These are phyloP conservation scores for Poecile atricapillus DNA, from an alignment of 2,113 vertebrate genomes.

Conservation along the genomic window DNA sequence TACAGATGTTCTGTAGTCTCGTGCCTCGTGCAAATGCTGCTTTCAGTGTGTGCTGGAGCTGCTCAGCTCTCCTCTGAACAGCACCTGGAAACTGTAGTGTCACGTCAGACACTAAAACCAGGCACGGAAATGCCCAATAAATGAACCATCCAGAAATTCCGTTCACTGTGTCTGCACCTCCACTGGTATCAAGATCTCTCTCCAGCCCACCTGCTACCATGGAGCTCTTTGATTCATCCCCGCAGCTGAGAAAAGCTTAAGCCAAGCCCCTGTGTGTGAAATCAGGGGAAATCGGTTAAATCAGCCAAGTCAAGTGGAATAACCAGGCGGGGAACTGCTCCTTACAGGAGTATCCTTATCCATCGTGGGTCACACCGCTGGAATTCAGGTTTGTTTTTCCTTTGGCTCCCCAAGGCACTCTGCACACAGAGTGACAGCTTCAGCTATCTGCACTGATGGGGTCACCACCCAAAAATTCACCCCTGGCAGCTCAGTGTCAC, in stretches of 20 bases:
- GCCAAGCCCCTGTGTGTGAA: neutral
- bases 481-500: neutral
- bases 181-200: neutral
- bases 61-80: neutral
- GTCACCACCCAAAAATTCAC: neutral
- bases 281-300: neutral
- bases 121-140: neutral
- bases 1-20: neutral
- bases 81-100: neutral
- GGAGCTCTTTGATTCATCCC: neutral
- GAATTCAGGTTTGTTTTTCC: neutral
- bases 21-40: neutral
- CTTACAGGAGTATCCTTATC: neutral
- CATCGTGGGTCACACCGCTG: rapidly evolving
- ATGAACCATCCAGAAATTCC: neutral
- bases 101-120: neutral
- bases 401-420: neutral
- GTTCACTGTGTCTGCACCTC: neutral
- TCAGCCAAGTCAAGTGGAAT: neutral
- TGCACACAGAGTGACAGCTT: neutral
- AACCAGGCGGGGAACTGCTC: neutral
- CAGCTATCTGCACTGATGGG: neutral
- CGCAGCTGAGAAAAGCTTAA: neutral
- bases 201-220: neutral
- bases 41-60: neutral